These are phyloP conservation scores for Mya arenaria DNA, from an alignment of 1,140 invertebrate genomes.

Conservation along the genomic window DNA sequence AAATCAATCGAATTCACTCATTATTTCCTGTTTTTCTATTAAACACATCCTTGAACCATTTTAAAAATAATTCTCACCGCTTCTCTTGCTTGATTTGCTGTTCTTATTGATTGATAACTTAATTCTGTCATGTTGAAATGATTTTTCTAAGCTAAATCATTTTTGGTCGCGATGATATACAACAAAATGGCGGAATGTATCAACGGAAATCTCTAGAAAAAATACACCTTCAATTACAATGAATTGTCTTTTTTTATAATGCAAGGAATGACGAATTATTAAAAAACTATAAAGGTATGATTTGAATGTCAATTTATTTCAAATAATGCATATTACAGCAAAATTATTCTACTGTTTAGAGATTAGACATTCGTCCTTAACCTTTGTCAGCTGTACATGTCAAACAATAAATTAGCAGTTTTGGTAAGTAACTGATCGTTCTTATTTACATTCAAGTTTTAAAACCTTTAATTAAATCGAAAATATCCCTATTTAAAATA, in stretches of 20 bases:
- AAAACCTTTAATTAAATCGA: background rate
- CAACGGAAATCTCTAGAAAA: background rate
- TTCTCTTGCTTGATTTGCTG: background rate
- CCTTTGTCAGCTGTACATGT: background rate
- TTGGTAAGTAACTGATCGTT: background rate
- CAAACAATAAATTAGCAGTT: background rate
- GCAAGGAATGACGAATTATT: background rate
- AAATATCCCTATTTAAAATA: background rate
- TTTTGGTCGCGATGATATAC: background rate
- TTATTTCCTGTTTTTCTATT: no score
- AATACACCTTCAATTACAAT: background rate
- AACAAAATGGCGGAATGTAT: background rate
- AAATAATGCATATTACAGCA: background rate
- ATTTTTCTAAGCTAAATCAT: background rate
- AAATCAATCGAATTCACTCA: no score
- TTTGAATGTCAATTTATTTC: no score
- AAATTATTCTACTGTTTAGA: background rate
- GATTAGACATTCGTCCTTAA: background rate
- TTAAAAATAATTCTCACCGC: background rate
- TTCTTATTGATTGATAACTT: background rate
- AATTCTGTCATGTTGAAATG: conserved; percentile 1
- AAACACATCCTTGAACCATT: no score
- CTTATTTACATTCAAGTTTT: background rate
- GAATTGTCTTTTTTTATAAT: background rate
- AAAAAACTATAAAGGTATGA: background rate